phyloP scores from a whole-genome alignment of 2,113 vertebrate species.

The Seriola aureovittata region DNA sequence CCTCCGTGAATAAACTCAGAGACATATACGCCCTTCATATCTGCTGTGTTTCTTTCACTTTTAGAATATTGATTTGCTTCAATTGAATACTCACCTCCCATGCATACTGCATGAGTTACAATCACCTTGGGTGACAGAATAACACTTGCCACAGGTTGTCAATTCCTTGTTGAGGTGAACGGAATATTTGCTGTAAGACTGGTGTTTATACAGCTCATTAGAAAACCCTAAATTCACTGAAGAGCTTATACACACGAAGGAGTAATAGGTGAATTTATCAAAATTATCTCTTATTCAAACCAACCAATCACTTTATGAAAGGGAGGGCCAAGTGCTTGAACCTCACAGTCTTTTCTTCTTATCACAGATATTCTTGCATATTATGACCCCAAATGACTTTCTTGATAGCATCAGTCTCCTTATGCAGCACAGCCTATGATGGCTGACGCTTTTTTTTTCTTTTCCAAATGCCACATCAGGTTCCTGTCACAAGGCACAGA shows the following conservation, averaged over 20 bases:
- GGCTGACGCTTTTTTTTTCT: conserved; percentile 38
- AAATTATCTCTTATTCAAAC: conserved; percentile 25
- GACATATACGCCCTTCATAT: conserved; percentile 74
- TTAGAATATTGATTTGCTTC: conserved; percentile 67
- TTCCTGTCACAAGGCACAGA: conserved; percentile 47
- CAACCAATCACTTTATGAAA: conserved; percentile 19
- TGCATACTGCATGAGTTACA: conserved; percentile 73
- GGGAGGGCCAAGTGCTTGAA: conserved; percentile 33
- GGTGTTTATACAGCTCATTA: conserved; percentile 54
- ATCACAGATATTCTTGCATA: conserved; percentile 33
- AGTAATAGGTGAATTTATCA: conserved; percentile 29
- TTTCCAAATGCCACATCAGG: conserved; percentile 61
- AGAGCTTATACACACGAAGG: background rate
- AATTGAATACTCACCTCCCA: conserved; percentile 55
- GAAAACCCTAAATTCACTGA: conserved; percentile 1
- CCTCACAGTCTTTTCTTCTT: background rate
- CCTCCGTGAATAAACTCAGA: conserved; percentile 82
- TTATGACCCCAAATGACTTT: conserved; percentile 53
- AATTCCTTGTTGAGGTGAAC: conserved; percentile 53
- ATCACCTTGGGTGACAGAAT: conserved; percentile 65
- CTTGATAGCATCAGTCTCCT: conserved; percentile 53
- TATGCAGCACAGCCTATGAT: conserved; percentile 33
- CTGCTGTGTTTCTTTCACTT: conserved; percentile 72
- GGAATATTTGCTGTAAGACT: conserved; percentile 33
- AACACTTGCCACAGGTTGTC: conserved; percentile 48